Percentiles rank a stretch among this genome's conserved stretches.
Conservation (phyloP, 2,888 invertebrate genomes). For the Malacosoma neustria region DNA sequence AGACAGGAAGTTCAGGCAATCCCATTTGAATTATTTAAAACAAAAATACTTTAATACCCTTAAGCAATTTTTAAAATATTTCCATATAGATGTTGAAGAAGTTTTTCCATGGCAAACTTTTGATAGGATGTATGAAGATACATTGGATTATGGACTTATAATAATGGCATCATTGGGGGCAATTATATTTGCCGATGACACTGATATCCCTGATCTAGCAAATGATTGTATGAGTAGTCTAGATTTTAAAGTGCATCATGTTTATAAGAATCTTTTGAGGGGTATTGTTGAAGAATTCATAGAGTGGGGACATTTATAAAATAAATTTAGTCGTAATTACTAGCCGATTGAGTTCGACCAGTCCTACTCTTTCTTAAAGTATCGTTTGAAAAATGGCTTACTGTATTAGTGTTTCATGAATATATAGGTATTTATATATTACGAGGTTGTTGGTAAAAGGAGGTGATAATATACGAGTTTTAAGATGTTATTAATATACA, state of each 20-base stretch:
- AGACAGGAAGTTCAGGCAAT: slow-evolving; percentile 29
- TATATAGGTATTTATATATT: too few relatives aligned
- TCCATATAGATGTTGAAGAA: slow-evolving; percentile 23
- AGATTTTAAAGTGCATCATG: slow-evolving; percentile 18
- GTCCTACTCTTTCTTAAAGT: too few relatives aligned
- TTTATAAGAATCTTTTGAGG: slow-evolving; percentile 20
- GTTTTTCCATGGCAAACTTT: slow-evolving; percentile 28
- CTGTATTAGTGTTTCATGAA: too few relatives aligned
- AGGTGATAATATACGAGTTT: too few relatives aligned
- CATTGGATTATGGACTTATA: slow-evolving; percentile 33
- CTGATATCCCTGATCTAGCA: slow-evolving; percentile 24
- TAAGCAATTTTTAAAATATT: slow-evolving; percentile 24
- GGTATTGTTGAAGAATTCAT: slow-evolving; percentile 31
- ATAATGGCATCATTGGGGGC: slow-evolving; percentile 20
- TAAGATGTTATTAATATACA: too few relatives aligned
- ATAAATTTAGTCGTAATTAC: too few relatives aligned
- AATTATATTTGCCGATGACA: slow-evolving; percentile 27
- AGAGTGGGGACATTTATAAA: slow-evolving; percentile 23
- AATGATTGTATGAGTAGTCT: slow-evolving; percentile 14
- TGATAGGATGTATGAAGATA: slow-evolving; percentile 25
- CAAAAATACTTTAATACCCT: slow-evolving; percentile 29
- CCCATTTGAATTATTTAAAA: slow-evolving; percentile 27
- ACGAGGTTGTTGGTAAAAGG: too few relatives aligned
- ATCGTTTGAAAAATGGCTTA: too few relatives aligned
- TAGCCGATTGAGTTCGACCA: too few relatives aligned